Evolutionary conservation across 2,113 vertebrate species (phyloP), one percentile per base, ranked within the genome.

Genomic region (Neodontobutis hainanensis): DNA sequence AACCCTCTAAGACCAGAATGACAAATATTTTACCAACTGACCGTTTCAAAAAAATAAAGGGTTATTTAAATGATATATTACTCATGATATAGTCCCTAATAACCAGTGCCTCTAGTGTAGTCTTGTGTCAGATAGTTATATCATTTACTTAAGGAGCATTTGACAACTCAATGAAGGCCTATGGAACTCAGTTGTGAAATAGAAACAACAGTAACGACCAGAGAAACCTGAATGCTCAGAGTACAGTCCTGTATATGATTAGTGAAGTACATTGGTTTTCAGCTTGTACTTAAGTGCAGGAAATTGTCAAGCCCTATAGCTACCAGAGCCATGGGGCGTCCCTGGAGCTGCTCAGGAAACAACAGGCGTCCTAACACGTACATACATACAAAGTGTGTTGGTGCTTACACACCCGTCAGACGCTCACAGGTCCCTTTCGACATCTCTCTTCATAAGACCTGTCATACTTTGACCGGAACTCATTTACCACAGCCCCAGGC

Each of bases 401-500:
- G 55, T 32, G 34, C 38, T 34, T 4, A 52, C 16, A 50, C 48
- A 12, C 12, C 42, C 32, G 5, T 12, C 14, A 52, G 63, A 70
- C 45, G 51, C 42, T 49, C 48, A 58, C 40, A 42, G 27, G 58
- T 73, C 75, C 53, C 67, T 65, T 70, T 61, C 57, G 32, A 67
- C 70, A 50, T 15, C 55, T 68, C 36, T 65, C 53, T 58, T 78
- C 70, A 45, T 48, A 62, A 40, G 27, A 80, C 48, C 69, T 59
- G 75, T 72, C 75, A 61, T 74, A 68, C 73, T 82, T 80, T 78
- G 68, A 82, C 82, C 52, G 43, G 59, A 78, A 62, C 72, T 75
- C 70, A 87, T 85, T 85, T 75, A 77, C 60, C 48, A 50, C 49
- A 67, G 69, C 82, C 80, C 46, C 60, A 61, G 80, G 77, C 75